A percentile compares a stretch with the other conserved stretches of the same genome.
Evolutionary conservation across 2,888 invertebrate genomes (phyloP).

Genomic region (Agonopterix arenella): DNA sequence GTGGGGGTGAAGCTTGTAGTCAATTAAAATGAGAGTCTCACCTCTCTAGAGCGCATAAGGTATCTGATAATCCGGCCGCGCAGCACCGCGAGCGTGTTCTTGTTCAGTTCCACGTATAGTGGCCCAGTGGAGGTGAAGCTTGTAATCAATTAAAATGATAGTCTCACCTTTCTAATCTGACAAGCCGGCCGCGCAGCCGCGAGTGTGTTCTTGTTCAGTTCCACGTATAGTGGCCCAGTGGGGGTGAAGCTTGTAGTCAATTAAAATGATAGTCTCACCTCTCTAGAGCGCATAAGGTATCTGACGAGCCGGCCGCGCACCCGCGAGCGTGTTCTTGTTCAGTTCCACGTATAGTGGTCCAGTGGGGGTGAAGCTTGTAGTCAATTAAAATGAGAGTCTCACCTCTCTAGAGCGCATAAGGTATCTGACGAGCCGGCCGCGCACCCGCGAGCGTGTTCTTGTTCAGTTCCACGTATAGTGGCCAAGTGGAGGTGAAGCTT

Average conservation of each 20-base stretch:
- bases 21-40: not conserved
- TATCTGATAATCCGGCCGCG: constrained; percentile 94
- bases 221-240: too few species aligned
- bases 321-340: not conserved
- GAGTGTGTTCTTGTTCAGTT: too few species aligned
- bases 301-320: constrained; percentile 93
- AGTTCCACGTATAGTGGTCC: too few species aligned
- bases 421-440: constrained; percentile 94
- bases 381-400: not conserved
- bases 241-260: too few species aligned
- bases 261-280: constrained; percentile 2
- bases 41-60: constrained; percentile 79
- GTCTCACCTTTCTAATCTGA: too few species aligned
- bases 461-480: too few species aligned
- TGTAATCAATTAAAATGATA: too few species aligned
- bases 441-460: constrained; percentile 84
- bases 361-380: too few species aligned
- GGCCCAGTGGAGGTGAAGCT: too few species aligned
- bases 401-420: constrained; percentile 78
- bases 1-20: not conserved
- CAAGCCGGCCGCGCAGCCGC: too few species aligned
- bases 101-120: constrained; percentile 94
- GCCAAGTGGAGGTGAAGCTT: too few species aligned
- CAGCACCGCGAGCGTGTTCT: constrained; percentile 94
- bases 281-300: constrained; percentile 84